Conservation (phyloP, 2,888 invertebrate species). For the Rotaria sp. region DNA sequence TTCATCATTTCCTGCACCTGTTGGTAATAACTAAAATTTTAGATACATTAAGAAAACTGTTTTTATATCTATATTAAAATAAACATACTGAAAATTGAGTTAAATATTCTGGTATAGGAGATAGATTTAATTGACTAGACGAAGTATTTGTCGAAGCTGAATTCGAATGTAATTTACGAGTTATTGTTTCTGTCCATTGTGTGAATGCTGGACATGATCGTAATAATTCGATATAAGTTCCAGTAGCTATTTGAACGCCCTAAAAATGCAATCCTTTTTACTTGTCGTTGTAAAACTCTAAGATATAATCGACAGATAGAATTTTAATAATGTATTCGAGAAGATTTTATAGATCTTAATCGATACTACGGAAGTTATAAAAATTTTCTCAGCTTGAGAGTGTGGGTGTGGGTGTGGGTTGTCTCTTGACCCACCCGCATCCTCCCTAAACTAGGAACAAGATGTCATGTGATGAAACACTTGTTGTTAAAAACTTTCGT, state of each 20-base stretch:
- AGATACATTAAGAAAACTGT: background rate
- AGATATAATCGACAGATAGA: too few relatives aligned
- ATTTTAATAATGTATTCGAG: too few relatives aligned
- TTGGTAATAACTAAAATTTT: background rate
- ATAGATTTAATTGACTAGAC: background rate
- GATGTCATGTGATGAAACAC: too few relatives aligned
- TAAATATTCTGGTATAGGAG: background rate
- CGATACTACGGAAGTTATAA: too few relatives aligned
- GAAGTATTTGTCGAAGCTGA: background rate
- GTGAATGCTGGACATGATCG: background rate
- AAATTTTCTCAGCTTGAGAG: too few relatives aligned
- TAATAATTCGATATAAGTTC: background rate
- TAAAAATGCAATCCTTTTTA: slow-evolving; percentile 19
- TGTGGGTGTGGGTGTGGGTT: too few relatives aligned
- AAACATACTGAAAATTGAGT: background rate
- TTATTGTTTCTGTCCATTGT: slow-evolving; percentile 5
- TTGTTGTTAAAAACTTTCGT: too few relatives aligned
- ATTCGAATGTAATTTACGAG: background rate
- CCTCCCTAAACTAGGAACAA: too few relatives aligned
- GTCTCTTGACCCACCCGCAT: too few relatives aligned
- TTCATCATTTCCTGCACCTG: background rate
- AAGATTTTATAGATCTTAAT: too few relatives aligned
- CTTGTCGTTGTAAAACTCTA: too few relatives aligned
- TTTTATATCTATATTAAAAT: background rate
- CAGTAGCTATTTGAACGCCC: background rate